These are phyloP conservation scores for Saccostrea echinata DNA, from an alignment of 1,140 invertebrate species.

Conservation along the genomic window DNA sequence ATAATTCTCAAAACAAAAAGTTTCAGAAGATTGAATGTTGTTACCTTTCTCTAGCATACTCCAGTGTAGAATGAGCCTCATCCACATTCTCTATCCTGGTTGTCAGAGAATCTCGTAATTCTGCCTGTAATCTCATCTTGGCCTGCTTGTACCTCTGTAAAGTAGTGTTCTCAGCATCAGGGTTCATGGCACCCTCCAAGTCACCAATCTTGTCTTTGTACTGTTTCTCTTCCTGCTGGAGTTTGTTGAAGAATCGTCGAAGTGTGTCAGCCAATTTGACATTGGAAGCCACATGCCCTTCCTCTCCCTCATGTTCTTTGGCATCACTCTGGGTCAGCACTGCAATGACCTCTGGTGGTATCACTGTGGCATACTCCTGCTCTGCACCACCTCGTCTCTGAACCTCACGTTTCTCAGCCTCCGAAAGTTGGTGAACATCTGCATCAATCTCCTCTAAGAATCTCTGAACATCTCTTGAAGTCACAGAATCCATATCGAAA, in stretches of 20 bases:
- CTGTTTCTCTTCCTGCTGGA: slow-evolving; percentile 74
- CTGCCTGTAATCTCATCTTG: slow-evolving; percentile 71
- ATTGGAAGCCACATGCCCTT: slow-evolving; percentile 67
- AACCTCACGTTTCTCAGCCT: slow-evolving; percentile 71
- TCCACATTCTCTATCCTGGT: slow-evolving; percentile 71
- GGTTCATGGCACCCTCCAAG: slow-evolving; percentile 73
- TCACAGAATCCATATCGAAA: slow-evolving; percentile 66
- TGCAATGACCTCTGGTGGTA: slow-evolving; percentile 74
- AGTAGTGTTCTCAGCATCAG: slow-evolving; percentile 73
- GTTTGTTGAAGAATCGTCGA: slow-evolving; percentile 73
- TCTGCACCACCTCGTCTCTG: slow-evolving; percentile 74
- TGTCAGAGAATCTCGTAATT: slow-evolving; percentile 73
- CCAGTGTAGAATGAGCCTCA: slow-evolving; percentile 72
- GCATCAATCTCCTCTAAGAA: slow-evolving; percentile 68
- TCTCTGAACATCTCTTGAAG: slow-evolving; percentile 62
- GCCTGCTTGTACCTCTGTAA: slow-evolving; percentile 74
- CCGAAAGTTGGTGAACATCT: slow-evolving; percentile 67
- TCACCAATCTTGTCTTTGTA: slow-evolving; percentile 74
- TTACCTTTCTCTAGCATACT: slow-evolving; percentile 71
- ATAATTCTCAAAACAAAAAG: too few species aligned
- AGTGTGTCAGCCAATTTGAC: slow-evolving; percentile 72
- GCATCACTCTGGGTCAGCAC: slow-evolving; percentile 74
- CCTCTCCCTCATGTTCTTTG: slow-evolving; percentile 70
- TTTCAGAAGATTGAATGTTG: background rate
- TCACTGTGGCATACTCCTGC: slow-evolving; percentile 69